These are phyloP conservation scores for Osmerus eperlanus DNA, from an alignment of 2,113 vertebrate genomes.

Conservation along the genomic window DNA sequence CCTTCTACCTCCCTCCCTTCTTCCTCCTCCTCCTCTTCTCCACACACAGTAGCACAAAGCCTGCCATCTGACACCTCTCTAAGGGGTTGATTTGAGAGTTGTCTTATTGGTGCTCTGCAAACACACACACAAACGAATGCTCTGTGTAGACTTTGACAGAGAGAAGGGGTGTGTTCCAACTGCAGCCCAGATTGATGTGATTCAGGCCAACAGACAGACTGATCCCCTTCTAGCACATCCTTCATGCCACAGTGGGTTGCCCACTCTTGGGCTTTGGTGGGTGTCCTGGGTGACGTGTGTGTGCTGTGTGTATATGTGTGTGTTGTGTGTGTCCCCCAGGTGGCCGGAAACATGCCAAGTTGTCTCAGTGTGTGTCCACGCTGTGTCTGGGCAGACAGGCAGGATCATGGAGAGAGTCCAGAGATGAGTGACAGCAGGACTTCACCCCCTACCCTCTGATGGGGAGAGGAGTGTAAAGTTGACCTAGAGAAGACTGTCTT, in stretches of 20 bases:
- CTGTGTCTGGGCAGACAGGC: background rate
- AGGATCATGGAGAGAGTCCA: background rate
- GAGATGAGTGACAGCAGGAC: conserved; percentile 7
- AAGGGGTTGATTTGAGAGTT: conserved; percentile 48
- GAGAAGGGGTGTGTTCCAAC: background rate
- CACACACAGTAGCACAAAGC: conserved; percentile 45
- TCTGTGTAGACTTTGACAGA: background rate
- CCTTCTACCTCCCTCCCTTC: conserved; percentile 32
- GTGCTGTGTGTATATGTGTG: background rate
- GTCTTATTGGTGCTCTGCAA: conserved; percentile 29
- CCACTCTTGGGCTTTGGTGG: background rate
- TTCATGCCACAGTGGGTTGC: background rate
- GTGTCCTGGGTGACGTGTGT: background rate
- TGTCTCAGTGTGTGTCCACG: background rate
- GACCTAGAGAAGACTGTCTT: background rate
- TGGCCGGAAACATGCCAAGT: background rate
- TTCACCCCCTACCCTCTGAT: background rate
- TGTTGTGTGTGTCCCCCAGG: background rate
- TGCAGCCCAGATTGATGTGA: background rate
- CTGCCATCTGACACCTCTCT: conserved; percentile 68
- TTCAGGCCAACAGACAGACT: background rate
- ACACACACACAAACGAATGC: conserved; percentile 6
- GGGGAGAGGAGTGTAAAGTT: background rate
- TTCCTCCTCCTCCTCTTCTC: conserved; percentile 32
- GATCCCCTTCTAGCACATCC: background rate